A percentile compares a stretch with the other conserved stretches of the same genome.
These are phyloP conservation scores for Gadus macrocephalus DNA, from an alignment of 2,113 vertebrate species.

Conservation along the genomic window DNA sequence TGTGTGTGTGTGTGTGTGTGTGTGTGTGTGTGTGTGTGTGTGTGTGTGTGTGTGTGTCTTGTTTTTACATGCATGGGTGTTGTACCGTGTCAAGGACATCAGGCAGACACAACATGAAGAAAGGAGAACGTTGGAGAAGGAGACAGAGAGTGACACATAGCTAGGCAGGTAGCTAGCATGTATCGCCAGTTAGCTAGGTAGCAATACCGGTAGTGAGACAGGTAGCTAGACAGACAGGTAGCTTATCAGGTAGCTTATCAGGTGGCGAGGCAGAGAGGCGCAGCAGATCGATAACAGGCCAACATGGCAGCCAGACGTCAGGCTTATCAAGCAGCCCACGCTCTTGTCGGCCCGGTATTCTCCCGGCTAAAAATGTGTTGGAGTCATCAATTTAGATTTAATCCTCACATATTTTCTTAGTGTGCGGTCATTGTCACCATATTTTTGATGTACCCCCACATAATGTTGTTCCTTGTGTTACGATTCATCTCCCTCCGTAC, in stretches of 20 bases:
- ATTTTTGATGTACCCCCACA: no score
- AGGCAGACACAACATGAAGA: constrained; percentile 11
- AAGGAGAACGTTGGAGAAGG: no score
- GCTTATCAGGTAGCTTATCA: background rate
- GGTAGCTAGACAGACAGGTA: no score
- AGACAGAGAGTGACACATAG: no score
- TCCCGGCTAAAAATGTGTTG: background rate
- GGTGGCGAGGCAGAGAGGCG: constrained; percentile 26
- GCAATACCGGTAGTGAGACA: no score
- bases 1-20: no score
- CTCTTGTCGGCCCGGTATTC: constrained; percentile 24
- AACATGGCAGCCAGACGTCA: constrained; percentile 23
- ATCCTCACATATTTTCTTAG: constrained; percentile 18
- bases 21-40: constrained; percentile 2
- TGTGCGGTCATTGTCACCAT: constrained; percentile 34
- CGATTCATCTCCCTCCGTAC: constrained; percentile 40
- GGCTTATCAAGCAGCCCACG: constrained; percentile 27
- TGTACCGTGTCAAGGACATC: constrained; percentile 35
- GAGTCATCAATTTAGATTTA: no score
- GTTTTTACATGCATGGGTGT: background rate
- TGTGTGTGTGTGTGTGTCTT: constrained; percentile 6
- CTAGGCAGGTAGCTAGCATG: no score
- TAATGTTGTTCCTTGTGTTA: no score
- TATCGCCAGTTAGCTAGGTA: no score
- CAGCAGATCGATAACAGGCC: constrained; percentile 29